Percentiles rank a stretch among this genome's conserved stretches.
Evolutionary conservation across 2,797 vertebrate species (phyloP).

Genomic region (Glossophaga mutica): DNA sequence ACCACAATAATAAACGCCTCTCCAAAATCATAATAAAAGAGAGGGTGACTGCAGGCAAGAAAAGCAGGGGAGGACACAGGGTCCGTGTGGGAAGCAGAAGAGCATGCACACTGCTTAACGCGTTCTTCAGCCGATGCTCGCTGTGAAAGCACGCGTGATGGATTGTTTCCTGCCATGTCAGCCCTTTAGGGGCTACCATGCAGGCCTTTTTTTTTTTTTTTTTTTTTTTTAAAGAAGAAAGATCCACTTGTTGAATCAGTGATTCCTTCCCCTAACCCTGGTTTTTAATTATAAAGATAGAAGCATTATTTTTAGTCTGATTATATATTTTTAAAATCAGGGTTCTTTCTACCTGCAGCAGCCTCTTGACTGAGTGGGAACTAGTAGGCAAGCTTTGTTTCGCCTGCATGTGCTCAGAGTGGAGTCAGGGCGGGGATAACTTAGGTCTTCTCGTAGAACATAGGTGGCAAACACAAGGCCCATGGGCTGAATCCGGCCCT

Average conservation of each 20-base stretch:
- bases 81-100: accelerated
- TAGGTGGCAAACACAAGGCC: too few species aligned
- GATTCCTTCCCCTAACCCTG: neutral
- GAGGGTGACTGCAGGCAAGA: neutral
- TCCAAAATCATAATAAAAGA: neutral
- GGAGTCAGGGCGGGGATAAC: neutral
- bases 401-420: neutral
- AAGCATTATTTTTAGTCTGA: neutral
- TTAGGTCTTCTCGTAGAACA: neutral
- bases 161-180: constrained; percentile 61
- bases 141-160: constrained; percentile 46
- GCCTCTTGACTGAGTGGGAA: neutral
- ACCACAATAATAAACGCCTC: constrained; percentile 51
- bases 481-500: too few species aligned
- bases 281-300: neutral
- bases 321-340: neutral
- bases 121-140: constrained; percentile 66
- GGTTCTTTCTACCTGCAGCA: neutral
- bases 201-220: neutral
- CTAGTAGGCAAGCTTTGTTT: neutral
- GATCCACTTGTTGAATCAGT: neutral
- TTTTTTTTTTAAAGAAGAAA: neutral
- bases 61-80: constrained; percentile 20
- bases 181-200: neutral
- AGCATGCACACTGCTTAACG: neutral